Conservation (phyloP, 1,140 invertebrate genomes). For the Ceratitis capitata region DNA sequence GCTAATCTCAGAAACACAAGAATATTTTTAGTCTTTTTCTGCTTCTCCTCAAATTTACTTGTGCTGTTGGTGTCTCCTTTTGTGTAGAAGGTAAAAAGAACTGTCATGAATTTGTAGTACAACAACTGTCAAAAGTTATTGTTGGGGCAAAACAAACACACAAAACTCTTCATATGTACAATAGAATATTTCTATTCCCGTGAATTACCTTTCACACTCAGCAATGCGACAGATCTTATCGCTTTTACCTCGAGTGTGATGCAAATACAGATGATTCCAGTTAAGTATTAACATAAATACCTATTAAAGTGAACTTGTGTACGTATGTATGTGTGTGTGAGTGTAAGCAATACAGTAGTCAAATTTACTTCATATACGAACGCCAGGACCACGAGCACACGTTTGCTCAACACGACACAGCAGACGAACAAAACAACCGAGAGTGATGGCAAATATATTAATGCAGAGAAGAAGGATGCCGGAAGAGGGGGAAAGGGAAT, state of each 20-base stretch:
- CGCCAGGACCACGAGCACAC: too few relatives aligned
- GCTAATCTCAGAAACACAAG: not conserved
- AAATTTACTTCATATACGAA: too few relatives aligned
- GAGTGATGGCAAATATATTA: too few relatives aligned
- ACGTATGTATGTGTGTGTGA: not conserved
- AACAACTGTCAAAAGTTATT: not conserved
- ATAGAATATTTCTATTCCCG: not conserved
- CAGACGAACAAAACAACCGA: too few relatives aligned
- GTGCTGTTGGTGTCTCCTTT: not conserved
- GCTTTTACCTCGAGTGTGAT: not conserved
- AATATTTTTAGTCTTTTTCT: not conserved
- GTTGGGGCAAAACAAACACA: not conserved
- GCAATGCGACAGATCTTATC: constrained; percentile 24
- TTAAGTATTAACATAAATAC: not conserved
- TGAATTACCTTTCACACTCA: not conserved
- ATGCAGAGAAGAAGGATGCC: too few relatives aligned
- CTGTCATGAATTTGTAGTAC: not conserved
- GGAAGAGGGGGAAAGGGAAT: too few relatives aligned
- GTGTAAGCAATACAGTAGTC: not conserved
- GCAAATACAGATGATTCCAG: not conserved
- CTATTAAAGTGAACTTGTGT: not conserved
- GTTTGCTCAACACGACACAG: too few relatives aligned
- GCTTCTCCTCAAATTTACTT: not conserved
- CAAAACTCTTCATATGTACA: not conserved
- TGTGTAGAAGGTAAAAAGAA: not conserved